phyloP scores from a whole-genome alignment of 2,888 invertebrate species.

The Mellilla xanthometata region DNA sequence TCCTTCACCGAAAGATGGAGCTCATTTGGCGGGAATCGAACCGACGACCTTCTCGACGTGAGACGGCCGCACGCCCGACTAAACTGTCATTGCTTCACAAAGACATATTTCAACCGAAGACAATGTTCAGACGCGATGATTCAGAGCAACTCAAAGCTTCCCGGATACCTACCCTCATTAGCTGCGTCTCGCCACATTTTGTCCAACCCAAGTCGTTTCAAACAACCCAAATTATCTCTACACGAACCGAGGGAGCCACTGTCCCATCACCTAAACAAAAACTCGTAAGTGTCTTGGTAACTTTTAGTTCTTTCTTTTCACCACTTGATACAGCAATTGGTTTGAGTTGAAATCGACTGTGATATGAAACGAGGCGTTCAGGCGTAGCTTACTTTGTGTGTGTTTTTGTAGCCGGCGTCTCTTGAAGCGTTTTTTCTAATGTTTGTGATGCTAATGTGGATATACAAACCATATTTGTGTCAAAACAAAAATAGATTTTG shows the following conservation, averaged over 20 bases:
- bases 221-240: background rate
- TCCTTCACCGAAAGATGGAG: too few species aligned
- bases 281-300: too few species aligned
- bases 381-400: conserved; percentile 46
- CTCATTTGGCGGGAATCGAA: too few species aligned
- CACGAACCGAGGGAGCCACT: too few species aligned
- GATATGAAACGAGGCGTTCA: conserved; percentile 64
- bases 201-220: conserved; percentile 25
- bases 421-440: conserved; percentile 29
- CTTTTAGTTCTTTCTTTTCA: too few species aligned
- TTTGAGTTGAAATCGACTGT: conserved; percentile 52
- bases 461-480: conserved; percentile 25
- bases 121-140: conserved; percentile 17
- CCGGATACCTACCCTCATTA: conserved; percentile 77
- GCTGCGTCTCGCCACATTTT: conserved; percentile 67
- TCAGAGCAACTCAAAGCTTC: conserved; percentile 32
- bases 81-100: too few species aligned
- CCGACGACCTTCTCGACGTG: too few species aligned
- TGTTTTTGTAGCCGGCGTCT: conserved; percentile 59
- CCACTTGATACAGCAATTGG: too few species aligned
- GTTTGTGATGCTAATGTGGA: conserved; percentile 17
- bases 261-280: too few species aligned
- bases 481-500: conserved; percentile 23
- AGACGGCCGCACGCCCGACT: too few species aligned
- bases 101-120: too few species aligned